phyloP scores from a whole-genome alignment of 1,140 invertebrate genomes.

The Brevipalpus yothersi region DNA sequence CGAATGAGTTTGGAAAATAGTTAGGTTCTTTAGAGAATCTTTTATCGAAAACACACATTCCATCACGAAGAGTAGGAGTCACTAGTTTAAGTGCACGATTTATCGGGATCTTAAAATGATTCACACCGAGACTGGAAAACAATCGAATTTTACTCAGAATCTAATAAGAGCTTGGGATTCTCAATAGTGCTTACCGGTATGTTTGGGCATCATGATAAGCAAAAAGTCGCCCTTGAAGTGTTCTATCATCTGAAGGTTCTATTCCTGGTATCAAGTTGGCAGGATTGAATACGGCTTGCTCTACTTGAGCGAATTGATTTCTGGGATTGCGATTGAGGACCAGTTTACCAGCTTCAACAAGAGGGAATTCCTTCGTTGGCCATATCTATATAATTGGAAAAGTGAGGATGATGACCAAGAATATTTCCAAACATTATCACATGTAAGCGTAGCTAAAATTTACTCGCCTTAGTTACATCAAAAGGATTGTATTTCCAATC shows the following conservation, averaged over 20 bases:
- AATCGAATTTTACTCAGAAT: slow-evolving; percentile 58
- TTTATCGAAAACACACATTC: slow-evolving; percentile 26
- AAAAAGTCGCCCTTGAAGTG: slow-evolving; percentile 67
- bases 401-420: not conserved
- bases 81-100: not conserved
- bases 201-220: slow-evolving; percentile 83
- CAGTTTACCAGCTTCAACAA: slow-evolving; percentile 72
- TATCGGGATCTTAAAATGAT: slow-evolving; percentile 19
- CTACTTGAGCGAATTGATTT: slow-evolving; percentile 76
- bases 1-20: slow-evolving; percentile 86
- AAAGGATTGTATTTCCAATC: slow-evolving; percentile 59
- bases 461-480: slow-evolving; percentile 51
- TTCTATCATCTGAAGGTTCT: slow-evolving; percentile 73
- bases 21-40: slow-evolving; percentile 28
- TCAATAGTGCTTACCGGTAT: slow-evolving; percentile 32
- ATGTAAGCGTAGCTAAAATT: not conserved
- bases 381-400: not conserved
- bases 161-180: not conserved
- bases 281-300: slow-evolving; percentile 82
- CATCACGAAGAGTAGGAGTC: slow-evolving; percentile 50
- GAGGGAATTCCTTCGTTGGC: slow-evolving; percentile 50
- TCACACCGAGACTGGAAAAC: slow-evolving; percentile 52
- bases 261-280: slow-evolving; percentile 73
- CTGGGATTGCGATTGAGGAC: slow-evolving; percentile 65
- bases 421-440: not conserved